phyloP scores from a whole-genome alignment of 2,888 invertebrate genomes.

The Euplagia quadripunctaria region DNA sequence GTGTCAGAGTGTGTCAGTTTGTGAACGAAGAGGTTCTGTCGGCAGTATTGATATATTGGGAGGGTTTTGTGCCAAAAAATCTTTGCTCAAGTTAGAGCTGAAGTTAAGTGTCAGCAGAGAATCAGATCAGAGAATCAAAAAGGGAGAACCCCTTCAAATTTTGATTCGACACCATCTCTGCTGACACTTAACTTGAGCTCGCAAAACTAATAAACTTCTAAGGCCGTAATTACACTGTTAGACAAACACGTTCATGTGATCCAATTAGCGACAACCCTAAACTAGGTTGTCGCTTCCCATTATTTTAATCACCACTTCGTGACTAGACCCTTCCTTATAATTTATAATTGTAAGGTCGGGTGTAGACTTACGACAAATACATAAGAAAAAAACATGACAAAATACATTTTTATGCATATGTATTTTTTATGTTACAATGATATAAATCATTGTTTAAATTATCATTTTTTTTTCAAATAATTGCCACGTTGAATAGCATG shows the following conservation, averaged over 20 bases:
- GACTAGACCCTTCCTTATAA: conserved; percentile 60
- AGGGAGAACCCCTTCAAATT: too few relatives aligned
- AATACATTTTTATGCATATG: not conserved
- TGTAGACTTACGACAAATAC: conserved; percentile 16
- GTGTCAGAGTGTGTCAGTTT: not conserved
- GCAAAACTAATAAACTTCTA: conserved; percentile 44
- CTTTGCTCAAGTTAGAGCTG: too few relatives aligned
- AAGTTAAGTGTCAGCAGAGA: too few relatives aligned
- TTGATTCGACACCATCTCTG: not conserved
- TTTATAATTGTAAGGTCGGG: conserved; percentile 56
- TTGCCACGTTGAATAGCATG: too few relatives aligned
- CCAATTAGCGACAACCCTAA: conserved; percentile 55
- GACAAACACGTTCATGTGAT: conserved; percentile 53
- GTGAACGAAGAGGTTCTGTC: not conserved
- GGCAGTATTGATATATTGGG: not conserved
- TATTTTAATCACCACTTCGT: conserved; percentile 64
- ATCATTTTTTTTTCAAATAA: too few relatives aligned
- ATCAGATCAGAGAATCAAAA: too few relatives aligned
- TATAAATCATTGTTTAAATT: too few relatives aligned
- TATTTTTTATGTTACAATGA: not conserved
- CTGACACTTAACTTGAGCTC: conserved; percentile 12
- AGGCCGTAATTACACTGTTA: conserved; percentile 46
- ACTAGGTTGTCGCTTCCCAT: conserved; percentile 59
- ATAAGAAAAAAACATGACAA: not conserved
- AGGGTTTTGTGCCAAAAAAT: too few relatives aligned